Evolutionary conservation across 2,797 vertebrate genomes (phyloP).

Genomic region (Spinus olivaceus): DNA sequence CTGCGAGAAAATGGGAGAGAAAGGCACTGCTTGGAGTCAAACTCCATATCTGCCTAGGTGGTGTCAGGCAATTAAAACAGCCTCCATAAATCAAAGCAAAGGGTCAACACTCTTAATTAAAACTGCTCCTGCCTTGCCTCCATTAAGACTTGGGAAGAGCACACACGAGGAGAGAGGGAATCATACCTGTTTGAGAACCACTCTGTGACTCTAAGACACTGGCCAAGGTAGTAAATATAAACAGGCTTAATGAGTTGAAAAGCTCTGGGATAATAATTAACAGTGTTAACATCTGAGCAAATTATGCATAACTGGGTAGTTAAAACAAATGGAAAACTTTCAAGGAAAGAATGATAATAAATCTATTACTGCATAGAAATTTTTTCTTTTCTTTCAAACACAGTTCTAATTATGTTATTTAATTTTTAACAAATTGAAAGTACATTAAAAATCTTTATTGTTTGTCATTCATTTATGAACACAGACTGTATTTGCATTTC

Average conservation of each 20-base stretch:
- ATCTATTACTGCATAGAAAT: not conserved
- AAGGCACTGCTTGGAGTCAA: not conserved
- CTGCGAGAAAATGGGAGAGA: not conserved
- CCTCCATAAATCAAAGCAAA: not conserved
- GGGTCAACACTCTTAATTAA: not conserved
- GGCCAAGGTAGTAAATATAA: not conserved
- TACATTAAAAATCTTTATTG: not conserved
- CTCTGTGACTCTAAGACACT: not conserved
- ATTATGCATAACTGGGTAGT: not conserved
- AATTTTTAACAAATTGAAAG: not conserved
- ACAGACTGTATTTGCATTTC: not conserved
- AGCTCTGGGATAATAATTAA: conserved; percentile 41
- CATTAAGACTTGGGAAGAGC: not conserved
- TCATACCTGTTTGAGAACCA: not conserved
- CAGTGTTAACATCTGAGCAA: not conserved
- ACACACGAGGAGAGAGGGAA: not conserved
- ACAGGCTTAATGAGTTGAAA: conserved; percentile 20
- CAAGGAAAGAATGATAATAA: not conserved
- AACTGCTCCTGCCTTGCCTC: not conserved
- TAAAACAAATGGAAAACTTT: conserved; percentile 19
- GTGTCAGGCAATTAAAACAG: conserved; percentile 16
- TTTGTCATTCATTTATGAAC: not conserved
- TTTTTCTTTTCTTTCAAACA: not conserved
- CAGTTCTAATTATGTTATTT: not conserved
- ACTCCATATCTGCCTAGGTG: not conserved